Evolutionary conservation across 2,113 vertebrate genomes (phyloP).

Genomic region (Zingel zingel): DNA sequence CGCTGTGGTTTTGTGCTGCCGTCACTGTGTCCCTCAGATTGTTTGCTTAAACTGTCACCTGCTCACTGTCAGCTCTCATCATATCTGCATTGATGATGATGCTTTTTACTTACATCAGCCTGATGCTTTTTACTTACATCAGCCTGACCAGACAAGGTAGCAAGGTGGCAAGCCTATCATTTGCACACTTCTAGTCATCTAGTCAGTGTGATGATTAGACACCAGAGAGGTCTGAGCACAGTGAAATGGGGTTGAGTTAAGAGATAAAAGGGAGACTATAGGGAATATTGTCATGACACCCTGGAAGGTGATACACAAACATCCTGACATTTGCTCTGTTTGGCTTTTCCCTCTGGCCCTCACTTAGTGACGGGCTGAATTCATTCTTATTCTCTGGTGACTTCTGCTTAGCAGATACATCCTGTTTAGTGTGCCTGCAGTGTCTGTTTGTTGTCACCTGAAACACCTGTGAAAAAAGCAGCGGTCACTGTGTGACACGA

Average conservation of each 20-base stretch:
- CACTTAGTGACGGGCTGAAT: conserved; percentile 60
- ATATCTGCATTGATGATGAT: neutral
- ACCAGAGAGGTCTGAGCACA: conserved; percentile 28
- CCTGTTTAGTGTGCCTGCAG: conserved; percentile 78
- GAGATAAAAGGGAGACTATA: conserved; percentile 29
- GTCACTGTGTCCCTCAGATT: conserved; percentile 56
- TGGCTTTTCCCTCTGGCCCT: conserved; percentile 62
- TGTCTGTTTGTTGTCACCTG: conserved; percentile 75
- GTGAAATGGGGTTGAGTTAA: neutral
- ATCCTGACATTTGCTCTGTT: conserved; percentile 63
- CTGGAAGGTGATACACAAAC: conserved; percentile 67
- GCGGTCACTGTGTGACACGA: conserved; percentile 50
- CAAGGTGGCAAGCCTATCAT: neutral
- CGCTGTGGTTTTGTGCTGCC: conserved; percentile 78
- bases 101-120: neutral
- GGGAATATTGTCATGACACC: conserved; percentile 72
- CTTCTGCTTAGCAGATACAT: conserved; percentile 74
- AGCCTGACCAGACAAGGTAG: neutral
- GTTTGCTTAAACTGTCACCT: conserved; percentile 55
- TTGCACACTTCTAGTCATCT: neutral
- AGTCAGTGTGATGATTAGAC: conserved; percentile 17
- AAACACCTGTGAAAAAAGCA: conserved; percentile 64
- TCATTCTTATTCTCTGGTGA: conserved; percentile 66
- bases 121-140: neutral
- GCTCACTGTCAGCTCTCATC: neutral